Conservation (phyloP, 1,140 invertebrate species). For the Euura lappo region DNA sequence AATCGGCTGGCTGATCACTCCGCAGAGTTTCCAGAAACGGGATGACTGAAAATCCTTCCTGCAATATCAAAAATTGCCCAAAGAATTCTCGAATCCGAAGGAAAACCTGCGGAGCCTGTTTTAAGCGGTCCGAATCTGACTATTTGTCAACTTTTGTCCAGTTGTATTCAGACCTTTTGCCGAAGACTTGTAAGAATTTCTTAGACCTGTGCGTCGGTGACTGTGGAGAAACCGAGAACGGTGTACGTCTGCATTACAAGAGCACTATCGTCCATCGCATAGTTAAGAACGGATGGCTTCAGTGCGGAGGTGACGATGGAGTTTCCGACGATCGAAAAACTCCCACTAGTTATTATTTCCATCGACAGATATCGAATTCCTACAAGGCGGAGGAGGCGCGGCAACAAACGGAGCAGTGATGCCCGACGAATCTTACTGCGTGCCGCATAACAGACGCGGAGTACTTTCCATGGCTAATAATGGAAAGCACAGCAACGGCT, state of each 20-base stretch:
- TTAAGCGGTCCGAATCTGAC: too few species aligned
- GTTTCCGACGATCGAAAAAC: not conserved
- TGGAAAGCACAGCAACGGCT: slow-evolving; percentile 74
- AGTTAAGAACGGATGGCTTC: slow-evolving; percentile 40
- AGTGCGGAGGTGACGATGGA: slow-evolving; percentile 30
- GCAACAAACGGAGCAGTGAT: slow-evolving; percentile 11
- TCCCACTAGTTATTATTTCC: not conserved
- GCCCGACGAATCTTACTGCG: slow-evolving; percentile 35
- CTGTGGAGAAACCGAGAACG: not conserved
- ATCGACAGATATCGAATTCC: not conserved
- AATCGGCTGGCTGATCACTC: too few species aligned
- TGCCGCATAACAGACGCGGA: slow-evolving; percentile 43
- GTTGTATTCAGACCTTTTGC: slow-evolving; percentile 32
- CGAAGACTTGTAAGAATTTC: slow-evolving; percentile 34
- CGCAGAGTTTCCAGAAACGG: not conserved
- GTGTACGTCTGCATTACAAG: slow-evolving; percentile 24
- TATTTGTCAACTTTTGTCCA: slow-evolving; percentile 14
- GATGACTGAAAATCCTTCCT: too few species aligned
- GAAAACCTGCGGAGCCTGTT: too few species aligned
- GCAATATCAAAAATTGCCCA: too few species aligned
- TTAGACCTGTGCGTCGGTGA: slow-evolving; percentile 30
- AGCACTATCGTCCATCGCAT: slow-evolving; percentile 33
- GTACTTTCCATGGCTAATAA: slow-evolving; percentile 71
- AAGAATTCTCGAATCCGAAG: too few species aligned
- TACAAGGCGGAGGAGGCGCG: not conserved